Percentiles rank a stretch among this genome's conserved stretches.
Evolutionary conservation across 92 coral and sea anemone genomes (phyloP).

Genomic region (Paramuricea clavata): DNA sequence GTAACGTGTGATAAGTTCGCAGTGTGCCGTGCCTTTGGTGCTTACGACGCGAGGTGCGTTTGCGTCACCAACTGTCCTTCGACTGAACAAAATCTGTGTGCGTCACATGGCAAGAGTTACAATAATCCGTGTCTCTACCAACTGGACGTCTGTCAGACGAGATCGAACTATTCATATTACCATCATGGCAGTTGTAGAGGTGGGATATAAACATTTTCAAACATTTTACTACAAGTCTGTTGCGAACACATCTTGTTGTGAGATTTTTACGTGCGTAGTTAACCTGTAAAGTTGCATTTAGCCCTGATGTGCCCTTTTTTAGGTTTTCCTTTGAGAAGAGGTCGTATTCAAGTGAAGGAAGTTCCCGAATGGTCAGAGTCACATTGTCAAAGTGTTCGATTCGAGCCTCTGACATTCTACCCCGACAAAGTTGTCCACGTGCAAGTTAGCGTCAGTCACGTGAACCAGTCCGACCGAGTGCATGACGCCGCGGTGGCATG

Average conservation of each 20-base stretch:
- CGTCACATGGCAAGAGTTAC: constrained; percentile 68
- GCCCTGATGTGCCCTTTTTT: not conserved
- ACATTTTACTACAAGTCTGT: too few relatives aligned
- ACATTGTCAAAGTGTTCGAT: too few relatives aligned
- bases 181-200: constrained; percentile 82
- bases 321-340: not conserved
- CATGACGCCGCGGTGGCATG: too few relatives aligned
- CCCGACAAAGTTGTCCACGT: too few relatives aligned
- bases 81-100: constrained; percentile 68
- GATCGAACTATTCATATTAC: constrained; percentile 51
- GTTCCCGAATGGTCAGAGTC: too few relatives aligned
- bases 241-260: too few relatives aligned
- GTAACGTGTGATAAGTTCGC: constrained; percentile 62
- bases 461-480: too few relatives aligned
- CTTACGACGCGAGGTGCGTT: constrained; percentile 65
- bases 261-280: too few relatives aligned
- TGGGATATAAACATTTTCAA: not conserved
- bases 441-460: too few relatives aligned
- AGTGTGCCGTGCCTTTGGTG: constrained; percentile 69
- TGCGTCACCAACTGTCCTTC: constrained; percentile 65
- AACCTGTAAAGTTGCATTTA: too few relatives aligned
- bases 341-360: not conserved
- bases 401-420: too few relatives aligned
- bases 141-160: constrained; percentile 58
- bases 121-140: constrained; percentile 67